These are phyloP conservation scores for Hirtodrosophila confusa DNA, from an alignment of 2,888 invertebrate genomes.

Conservation along the genomic window DNA sequence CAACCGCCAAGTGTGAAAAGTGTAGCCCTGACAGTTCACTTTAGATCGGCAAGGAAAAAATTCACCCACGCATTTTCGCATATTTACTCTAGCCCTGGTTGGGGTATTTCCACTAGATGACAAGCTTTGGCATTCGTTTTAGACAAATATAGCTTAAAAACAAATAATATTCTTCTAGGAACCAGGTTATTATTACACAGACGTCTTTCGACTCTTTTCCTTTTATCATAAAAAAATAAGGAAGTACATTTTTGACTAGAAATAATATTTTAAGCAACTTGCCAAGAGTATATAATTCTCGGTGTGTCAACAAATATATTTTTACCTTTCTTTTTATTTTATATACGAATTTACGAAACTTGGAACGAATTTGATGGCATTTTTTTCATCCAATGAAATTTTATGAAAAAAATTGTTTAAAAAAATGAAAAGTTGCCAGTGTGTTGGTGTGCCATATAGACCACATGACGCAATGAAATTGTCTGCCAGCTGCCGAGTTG, in stretches of 20 bases:
- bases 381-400: slow-evolving; percentile 11
- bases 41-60: slow-evolving; percentile 19
- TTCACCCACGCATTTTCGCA: slow-evolving; percentile 59
- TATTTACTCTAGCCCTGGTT: slow-evolving; percentile 10
- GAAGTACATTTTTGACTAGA: too few species aligned
- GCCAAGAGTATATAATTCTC: slow-evolving; percentile 4
- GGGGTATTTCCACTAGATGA: slow-evolving; percentile 20
- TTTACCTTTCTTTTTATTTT: slow-evolving; percentile 2
- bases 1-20: slow-evolving; percentile 61
- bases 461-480: slow-evolving; percentile 52
- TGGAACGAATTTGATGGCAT: slow-evolving; percentile 1
- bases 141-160: background rate
- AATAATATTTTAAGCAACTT: too few species aligned
- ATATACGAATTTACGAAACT: slow-evolving; percentile 5
- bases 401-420: slow-evolving; percentile 21
- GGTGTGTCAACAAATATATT: background rate
- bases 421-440: background rate
- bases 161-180: background rate
- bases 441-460: slow-evolving; percentile 12
- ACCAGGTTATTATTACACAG: too few species aligned
- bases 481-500: slow-evolving; percentile 44
- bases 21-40: slow-evolving; percentile 36
- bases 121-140: slow-evolving; percentile 18
- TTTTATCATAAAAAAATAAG: too few species aligned
- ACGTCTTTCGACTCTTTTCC: background rate